These are phyloP conservation scores for Zoanthus solanderi DNA, from an alignment of 92 coral and sea anemone species.

Conservation along the genomic window DNA sequence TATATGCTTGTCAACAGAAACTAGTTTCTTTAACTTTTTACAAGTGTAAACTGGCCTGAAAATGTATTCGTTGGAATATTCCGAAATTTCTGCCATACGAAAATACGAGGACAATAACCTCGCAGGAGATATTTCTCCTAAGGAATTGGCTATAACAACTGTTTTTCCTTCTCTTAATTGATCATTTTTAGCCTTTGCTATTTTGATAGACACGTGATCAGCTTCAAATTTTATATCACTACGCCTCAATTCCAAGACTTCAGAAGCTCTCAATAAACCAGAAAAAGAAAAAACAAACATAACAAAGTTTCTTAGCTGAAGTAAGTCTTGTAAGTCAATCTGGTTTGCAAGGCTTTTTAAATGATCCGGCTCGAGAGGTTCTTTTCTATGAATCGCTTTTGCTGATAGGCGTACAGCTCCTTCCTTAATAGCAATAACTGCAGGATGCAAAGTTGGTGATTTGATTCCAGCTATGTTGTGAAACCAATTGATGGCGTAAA, in stretches of 20 bases:
- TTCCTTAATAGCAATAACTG: slow-evolving; percentile 40
- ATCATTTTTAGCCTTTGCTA: slow-evolving; percentile 20
- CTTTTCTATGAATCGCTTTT: slow-evolving; percentile 27
- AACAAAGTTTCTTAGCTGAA: slow-evolving; percentile 49
- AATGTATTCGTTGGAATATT: slow-evolving; percentile 23
- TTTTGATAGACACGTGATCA: slow-evolving; percentile 41
- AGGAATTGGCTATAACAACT: slow-evolving; percentile 45
- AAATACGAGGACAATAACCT: slow-evolving; percentile 41
- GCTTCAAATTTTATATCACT: slow-evolving; percentile 36
- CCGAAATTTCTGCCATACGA: slow-evolving; percentile 25
- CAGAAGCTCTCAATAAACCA: slow-evolving; percentile 40
- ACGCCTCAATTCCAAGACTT: slow-evolving; percentile 43
- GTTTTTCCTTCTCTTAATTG: slow-evolving; percentile 59
- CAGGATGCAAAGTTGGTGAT: slow-evolving; percentile 42
- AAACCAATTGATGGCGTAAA: slow-evolving; percentile 40
- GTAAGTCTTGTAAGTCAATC: slow-evolving; percentile 14
- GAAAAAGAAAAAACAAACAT: slow-evolving; percentile 53
- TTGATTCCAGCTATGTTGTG: slow-evolving; percentile 19
- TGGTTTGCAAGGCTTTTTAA: slow-evolving; percentile 20
- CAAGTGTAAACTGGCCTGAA: slow-evolving; percentile 44
- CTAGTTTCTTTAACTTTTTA: slow-evolving; percentile 9
- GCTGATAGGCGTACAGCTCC: slow-evolving; percentile 31
- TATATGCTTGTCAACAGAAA: slow-evolving; percentile 28
- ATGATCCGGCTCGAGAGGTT: slow-evolving; percentile 31
- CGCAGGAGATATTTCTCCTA: slow-evolving; percentile 41